These are phyloP conservation scores for Chalcis sispes DNA, from an alignment of 2,888 invertebrate genomes.

Conservation along the genomic window DNA sequence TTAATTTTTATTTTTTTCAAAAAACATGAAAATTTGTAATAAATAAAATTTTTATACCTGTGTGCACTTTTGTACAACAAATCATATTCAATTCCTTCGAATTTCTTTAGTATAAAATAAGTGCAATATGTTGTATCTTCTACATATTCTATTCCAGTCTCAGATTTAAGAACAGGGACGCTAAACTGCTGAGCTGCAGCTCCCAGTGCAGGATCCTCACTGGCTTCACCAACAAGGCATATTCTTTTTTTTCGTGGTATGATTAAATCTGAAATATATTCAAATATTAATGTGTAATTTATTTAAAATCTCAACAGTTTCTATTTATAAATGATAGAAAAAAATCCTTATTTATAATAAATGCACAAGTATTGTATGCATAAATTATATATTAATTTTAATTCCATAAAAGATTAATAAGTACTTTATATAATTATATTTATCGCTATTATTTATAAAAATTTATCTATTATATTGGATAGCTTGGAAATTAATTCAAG, in stretches of 20 bases:
- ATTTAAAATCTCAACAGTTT: too few species aligned
- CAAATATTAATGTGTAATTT: conserved; percentile 3
- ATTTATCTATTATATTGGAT: conserved; percentile 1
- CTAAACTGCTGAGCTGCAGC: conserved; percentile 81
- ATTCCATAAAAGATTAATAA: too few species aligned
- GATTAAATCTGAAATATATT: conserved; percentile 65
- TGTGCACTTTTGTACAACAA: conserved; percentile 81
- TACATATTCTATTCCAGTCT: conserved; percentile 80
- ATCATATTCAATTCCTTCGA: conserved; percentile 85
- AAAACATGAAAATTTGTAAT: too few species aligned
- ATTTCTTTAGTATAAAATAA: conserved; percentile 85
- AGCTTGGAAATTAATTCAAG: background rate
- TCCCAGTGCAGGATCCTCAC: conserved; percentile 78
- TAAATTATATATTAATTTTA: too few species aligned
- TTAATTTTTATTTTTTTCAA: background rate
- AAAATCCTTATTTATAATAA: background rate
- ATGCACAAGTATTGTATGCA: too few species aligned
- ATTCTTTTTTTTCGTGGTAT: conserved; percentile 79
- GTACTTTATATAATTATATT: conserved; percentile 1
- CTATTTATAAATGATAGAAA: background rate
- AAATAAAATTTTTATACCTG: conserved; percentile 75
- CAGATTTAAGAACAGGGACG: conserved; percentile 81
- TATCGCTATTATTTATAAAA: too few species aligned
- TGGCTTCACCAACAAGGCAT: conserved; percentile 81
- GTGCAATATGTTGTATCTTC: conserved; percentile 80